Base-by-base conservation (phyloP, 2,888 invertebrate genomes). In the Trissoscelio sp. region DNA sequence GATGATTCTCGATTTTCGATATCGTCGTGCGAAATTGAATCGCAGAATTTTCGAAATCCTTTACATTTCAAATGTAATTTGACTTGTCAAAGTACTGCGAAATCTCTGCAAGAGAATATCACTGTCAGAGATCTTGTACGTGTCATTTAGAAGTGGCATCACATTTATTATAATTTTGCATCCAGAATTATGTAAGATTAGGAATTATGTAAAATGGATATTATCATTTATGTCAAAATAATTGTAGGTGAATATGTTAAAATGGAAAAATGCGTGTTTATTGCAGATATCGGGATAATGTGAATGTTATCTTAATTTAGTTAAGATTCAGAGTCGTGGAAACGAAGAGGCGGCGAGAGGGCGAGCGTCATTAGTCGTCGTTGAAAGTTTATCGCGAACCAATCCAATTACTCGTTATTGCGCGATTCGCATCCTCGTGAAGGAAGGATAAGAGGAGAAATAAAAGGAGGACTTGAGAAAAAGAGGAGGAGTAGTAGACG, bases 391-490 rank as follows among this genome's bases (percentile, higher is more conserved):
- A 81, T 81, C 80, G 80, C 58, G 55, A 77, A 55, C 72, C 70
- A 81, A 81, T 75, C 72, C 81, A 81, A 72, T 81, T 72, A 75
- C 77, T 81, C 72, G 81, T 81, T 77, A 81, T 77, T 72, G 81
- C 81, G 77, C 77, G 75, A 81, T 75, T 81, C 75, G 81, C 75
- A 77, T 81, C 81, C 72, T 77, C 67, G 75, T 60, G 77, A 69
- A 78, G 55, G 81, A 51, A 74, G 64, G 31, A 78, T 78, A 78
- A 73, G 62, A 78, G 73, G 70, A 74, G 60, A 73, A 81, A 81
- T 72, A 75, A 80, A 80, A 74, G 31, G 37, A 69, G 57, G 48
- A 42, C 66, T 62, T 28, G 37, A 80, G 70, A 75, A 80, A 74
- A 80, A 75, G 75, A 80, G 57, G 37, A n/a, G n/a, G n/a, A n/a